phyloP scores from a whole-genome alignment of 2,888 invertebrate species.

The Tholera decimalis region DNA sequence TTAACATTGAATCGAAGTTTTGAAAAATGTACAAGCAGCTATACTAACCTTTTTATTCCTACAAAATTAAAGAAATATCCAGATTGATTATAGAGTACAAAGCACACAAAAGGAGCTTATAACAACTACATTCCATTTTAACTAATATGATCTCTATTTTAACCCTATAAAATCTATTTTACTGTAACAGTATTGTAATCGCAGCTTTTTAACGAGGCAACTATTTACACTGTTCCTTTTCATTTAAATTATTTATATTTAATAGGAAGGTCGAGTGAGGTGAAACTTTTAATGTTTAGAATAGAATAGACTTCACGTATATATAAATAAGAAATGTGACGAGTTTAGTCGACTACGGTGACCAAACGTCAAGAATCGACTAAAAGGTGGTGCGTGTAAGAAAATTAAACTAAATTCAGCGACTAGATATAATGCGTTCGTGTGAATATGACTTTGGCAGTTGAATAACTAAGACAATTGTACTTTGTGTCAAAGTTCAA shows the following conservation, averaged over 20 bases:
- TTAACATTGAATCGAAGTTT: slow-evolving; percentile 1
- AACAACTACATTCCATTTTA: slow-evolving; percentile 66
- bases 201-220: slow-evolving; percentile 64
- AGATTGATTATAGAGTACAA: slow-evolving; percentile 52
- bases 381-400: slow-evolving; percentile 27
- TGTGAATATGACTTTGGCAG: slow-evolving; percentile 42
- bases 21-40: slow-evolving; percentile 22
- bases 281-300: slow-evolving; percentile 51
- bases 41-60: slow-evolving; percentile 4
- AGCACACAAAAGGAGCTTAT: slow-evolving; percentile 59
- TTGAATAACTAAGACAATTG: slow-evolving; percentile 44
- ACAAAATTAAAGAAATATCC: background rate
- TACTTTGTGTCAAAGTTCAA: slow-evolving; percentile 61
- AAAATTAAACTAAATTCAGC: slow-evolving; percentile 26
- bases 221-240: slow-evolving; percentile 63
- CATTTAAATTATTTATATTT: slow-evolving; percentile 65
- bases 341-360: slow-evolving; percentile 40
- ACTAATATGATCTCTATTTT: slow-evolving; percentile 74
- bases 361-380: slow-evolving; percentile 33
- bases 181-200: slow-evolving; percentile 69
- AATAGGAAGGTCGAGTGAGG: slow-evolving; percentile 70
- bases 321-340: slow-evolving; percentile 21
- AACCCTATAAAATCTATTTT: slow-evolving; percentile 65
- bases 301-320: slow-evolving; percentile 37
- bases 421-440: slow-evolving; percentile 24